A percentile compares a stretch with the other conserved stretches of the same genome.
Evolutionary conservation across 2,113 vertebrate genomes (phyloP).

Genomic region (Pelecanoides urinatrix): DNA sequence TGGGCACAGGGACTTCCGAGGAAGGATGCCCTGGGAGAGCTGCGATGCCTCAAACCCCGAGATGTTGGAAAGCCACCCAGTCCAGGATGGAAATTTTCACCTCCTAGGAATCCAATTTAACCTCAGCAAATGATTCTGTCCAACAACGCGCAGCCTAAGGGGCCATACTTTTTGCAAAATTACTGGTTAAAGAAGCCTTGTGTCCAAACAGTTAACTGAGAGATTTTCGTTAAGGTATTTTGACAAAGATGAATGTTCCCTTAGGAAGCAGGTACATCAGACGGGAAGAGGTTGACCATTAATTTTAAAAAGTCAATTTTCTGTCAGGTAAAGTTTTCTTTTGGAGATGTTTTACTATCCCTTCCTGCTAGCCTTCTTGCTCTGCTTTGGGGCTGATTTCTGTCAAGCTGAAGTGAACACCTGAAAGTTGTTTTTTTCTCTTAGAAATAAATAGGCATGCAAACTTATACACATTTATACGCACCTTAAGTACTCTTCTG

Average conservation of each 20-base stretch:
- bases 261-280: neutral
- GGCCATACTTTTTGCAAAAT: neutral
- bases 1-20: neutral
- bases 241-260: neutral
- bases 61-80: neutral
- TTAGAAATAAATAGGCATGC: neutral
- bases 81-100: neutral
- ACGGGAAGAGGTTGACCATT: neutral
- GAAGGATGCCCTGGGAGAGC: neutral
- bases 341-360: neutral
- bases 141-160: neutral
- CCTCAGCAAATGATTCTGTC: neutral
- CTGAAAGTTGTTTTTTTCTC: neutral
- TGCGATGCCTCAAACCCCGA: neutral
- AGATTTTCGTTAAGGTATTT: neutral
- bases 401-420: neutral
- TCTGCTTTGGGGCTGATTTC: neutral
- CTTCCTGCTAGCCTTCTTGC: neutral
- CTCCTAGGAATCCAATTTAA: neutral
- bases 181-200: neutral
- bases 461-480: neutral
- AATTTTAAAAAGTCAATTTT: neutral
- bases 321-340: neutral
- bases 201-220: neutral
- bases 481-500: neutral